A percentile compares a stretch with the other conserved stretches of the same genome.
phyloP scores from a whole-genome alignment of 2,888 invertebrate species.

The Schrankia costaestrigalis region DNA sequence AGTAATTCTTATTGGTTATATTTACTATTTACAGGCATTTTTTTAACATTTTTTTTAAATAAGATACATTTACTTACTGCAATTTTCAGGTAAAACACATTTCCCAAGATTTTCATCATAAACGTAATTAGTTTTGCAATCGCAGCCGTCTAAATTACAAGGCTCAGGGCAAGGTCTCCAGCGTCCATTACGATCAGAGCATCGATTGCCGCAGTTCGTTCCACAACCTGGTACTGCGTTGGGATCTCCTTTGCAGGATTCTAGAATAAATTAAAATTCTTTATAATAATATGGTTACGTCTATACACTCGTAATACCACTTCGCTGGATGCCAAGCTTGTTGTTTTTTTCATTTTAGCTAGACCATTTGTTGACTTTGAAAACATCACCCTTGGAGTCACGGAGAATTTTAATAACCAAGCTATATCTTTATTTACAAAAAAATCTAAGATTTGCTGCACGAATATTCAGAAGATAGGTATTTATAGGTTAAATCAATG shows the following conservation, averaged over 20 bases:
- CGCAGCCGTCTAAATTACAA: conserved; percentile 17
- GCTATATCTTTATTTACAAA: too few relatives aligned
- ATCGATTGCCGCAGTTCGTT: conserved; percentile 17
- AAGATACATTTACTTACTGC: conserved; percentile 13
- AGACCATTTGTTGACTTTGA: too few relatives aligned
- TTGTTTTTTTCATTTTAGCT: too few relatives aligned
- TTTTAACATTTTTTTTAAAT: too few relatives aligned
- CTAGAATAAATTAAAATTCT: conserved; percentile 4
- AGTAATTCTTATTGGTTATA: too few relatives aligned
- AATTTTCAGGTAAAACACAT: conserved; percentile 16
- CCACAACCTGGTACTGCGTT: conserved; percentile 13
- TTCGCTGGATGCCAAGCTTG: too few relatives aligned
- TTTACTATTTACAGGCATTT: too few relatives aligned
- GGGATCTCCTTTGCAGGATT: conserved; percentile 23
- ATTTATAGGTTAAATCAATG: too few relatives aligned
- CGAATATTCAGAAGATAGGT: too few relatives aligned
- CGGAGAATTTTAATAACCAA: too few relatives aligned
- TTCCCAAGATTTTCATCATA: conserved; percentile 10
- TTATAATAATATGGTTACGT: neutral
- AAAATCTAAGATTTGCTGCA: too few relatives aligned
- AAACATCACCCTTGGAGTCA: too few relatives aligned
- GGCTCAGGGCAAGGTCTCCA: conserved; percentile 4
- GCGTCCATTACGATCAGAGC: conserved; percentile 9
- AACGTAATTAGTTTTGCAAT: conserved; percentile 23
- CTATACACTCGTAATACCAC: neutral